Conservation (phyloP, 2,888 invertebrate species). For the Idaea biselata region DNA sequence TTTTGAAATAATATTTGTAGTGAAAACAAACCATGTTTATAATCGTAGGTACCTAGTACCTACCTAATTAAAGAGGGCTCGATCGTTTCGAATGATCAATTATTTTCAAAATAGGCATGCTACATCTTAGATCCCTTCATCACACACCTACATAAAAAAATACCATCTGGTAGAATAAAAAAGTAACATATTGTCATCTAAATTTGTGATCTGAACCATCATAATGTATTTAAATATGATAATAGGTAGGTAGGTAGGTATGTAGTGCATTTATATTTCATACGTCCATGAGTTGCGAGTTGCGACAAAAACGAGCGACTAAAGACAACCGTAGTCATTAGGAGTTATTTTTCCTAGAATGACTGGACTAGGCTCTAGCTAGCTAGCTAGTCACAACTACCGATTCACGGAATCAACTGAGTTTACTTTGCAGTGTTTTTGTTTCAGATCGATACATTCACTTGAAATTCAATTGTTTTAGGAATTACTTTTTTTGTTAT, state of each 20-base stretch:
- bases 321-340: slow-evolving; percentile 37
- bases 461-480: slow-evolving; percentile 5
- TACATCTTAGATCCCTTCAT: too few species aligned
- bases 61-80: too few species aligned
- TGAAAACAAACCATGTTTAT: too few species aligned
- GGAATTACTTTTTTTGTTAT: not conserved
- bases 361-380: slow-evolving; percentile 33
- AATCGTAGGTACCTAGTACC: too few species aligned
- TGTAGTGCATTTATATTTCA: not conserved
- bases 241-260: not conserved
- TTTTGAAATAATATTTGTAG: too few species aligned
- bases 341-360: slow-evolving; percentile 48
- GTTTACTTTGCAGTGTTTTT: slow-evolving; percentile 21
- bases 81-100: too few species aligned
- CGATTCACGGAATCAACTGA: slow-evolving; percentile 42
- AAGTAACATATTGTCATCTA: too few species aligned
- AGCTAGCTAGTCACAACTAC: slow-evolving; percentile 30
- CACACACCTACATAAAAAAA: too few species aligned
- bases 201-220: too few species aligned
- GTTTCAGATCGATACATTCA: not conserved
- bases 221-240: too few species aligned
- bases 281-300: slow-evolving; percentile 5
- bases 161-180: too few species aligned
- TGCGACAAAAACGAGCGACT: slow-evolving; percentile 32
- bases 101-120: too few species aligned